These are phyloP conservation scores for Zootermopsis nevadensis DNA, from an alignment of 2,888 invertebrate genomes.

Conservation along the genomic window DNA sequence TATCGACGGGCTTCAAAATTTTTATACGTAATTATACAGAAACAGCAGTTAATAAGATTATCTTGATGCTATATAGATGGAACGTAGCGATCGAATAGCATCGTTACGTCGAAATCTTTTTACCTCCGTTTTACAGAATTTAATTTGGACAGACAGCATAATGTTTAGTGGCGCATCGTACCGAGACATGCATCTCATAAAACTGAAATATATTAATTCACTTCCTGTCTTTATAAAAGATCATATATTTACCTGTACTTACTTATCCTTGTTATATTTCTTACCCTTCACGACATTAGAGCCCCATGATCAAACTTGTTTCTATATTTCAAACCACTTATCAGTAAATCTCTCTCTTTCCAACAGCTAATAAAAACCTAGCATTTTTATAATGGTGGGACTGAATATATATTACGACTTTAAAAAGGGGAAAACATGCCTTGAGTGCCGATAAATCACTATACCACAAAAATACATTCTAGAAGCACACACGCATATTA, in stretches of 20 bases:
- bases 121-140: no score
- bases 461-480: background rate
- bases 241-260: no score
- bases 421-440: background rate
- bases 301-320: background rate
- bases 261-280: background rate
- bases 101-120: no score
- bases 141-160: background rate
- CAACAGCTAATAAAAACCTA: no score
- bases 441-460: background rate
- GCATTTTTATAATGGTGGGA: background rate
- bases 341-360: conserved; percentile 2
- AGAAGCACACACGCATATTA: background rate
- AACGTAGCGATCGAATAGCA: no score
- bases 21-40: no score
- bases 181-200: background rate
- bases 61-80: no score
- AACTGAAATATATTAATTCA: conserved; percentile 16
- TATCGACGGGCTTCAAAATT: no score
- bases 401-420: background rate
- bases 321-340: conserved; percentile 4
- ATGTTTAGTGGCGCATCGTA: background rate
- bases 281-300: background rate
- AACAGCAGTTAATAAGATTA: no score
- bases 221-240: background rate